Evolutionary conservation across 2,888 invertebrate species (phyloP).

Genomic region (Noctua comes): DNA sequence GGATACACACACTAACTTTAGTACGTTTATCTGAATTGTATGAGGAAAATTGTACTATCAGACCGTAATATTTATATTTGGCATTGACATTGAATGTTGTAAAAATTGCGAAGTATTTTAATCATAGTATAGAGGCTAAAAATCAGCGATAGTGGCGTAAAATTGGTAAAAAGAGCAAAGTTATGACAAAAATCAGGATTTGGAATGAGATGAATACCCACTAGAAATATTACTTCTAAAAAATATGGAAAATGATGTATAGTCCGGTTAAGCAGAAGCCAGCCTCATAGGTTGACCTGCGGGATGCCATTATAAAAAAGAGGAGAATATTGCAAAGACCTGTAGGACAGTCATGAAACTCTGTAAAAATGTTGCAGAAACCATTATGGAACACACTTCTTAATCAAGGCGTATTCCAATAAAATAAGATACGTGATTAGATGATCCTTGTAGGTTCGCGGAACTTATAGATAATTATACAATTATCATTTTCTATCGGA

Average conservation of each 20-base stretch:
- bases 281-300: too few species aligned
- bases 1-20: constrained; percentile 5
- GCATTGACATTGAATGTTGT: constrained; percentile 36
- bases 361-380: not conserved
- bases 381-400: not conserved
- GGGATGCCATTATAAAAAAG: too few species aligned
- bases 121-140: not conserved
- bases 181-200: not conserved
- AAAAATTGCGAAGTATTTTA: not conserved
- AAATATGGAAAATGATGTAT: not conserved
- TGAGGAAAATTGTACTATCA: constrained; percentile 39
- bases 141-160: not conserved
- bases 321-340: not conserved
- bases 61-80: constrained; percentile 24
- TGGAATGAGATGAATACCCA: not conserved
- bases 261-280: too few species aligned
- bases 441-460: constrained; percentile 16
- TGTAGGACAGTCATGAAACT: not conserved
- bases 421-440: constrained; percentile 5
- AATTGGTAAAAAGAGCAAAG: not conserved
- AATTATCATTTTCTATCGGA: constrained; percentile 31
- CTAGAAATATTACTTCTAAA: not conserved
- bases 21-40: constrained; percentile 17
- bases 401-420: constrained; percentile 7
- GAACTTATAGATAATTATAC: constrained; percentile 18